phyloP scores from a whole-genome alignment of 2,888 invertebrate species.

The Thalpophila matura region DNA sequence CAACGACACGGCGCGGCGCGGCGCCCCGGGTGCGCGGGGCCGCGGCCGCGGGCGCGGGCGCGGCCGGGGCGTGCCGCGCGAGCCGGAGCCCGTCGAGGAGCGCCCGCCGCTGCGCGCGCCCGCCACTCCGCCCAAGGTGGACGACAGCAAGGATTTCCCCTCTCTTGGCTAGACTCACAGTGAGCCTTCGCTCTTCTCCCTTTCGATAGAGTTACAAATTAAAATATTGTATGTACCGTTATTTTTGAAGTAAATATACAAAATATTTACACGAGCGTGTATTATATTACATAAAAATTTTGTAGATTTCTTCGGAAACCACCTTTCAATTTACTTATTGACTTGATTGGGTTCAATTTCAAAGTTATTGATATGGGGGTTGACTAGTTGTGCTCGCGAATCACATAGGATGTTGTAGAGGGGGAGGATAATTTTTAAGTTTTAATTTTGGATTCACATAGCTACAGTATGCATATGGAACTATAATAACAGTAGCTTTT shows the following conservation, averaged over 20 bases:
- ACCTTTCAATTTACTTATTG: constrained; percentile 58
- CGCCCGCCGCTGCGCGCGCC: constrained; percentile 77
- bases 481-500: constrained; percentile 87
- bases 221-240: constrained; percentile 90
- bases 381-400: constrained; percentile 70
- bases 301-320: constrained; percentile 68
- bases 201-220: constrained; percentile 89
- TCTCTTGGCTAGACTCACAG: constrained; percentile 94
- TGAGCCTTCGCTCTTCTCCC: constrained; percentile 86
- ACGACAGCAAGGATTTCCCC: constrained; percentile 98
- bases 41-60: constrained; percentile 91
- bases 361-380: constrained; percentile 49
- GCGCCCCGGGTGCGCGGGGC: constrained; percentile 92
- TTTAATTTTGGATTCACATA: constrained; percentile 84
- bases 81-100: constrained; percentile 77
- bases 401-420: constrained; percentile 72
- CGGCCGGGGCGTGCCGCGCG: constrained; percentile 80
- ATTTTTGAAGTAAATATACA: constrained; percentile 91
- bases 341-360: constrained; percentile 56
- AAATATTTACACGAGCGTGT: constrained; percentile 90
- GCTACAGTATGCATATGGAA: constrained; percentile 82
- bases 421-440: constrained; percentile 85
- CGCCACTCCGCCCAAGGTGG: constrained; percentile 95
- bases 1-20: constrained; percentile 94
- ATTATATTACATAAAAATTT: constrained; percentile 86